Evolutionary conservation across 2,797 vertebrate species (phyloP).

Genomic region (Sebastes hubbsi): DNA sequence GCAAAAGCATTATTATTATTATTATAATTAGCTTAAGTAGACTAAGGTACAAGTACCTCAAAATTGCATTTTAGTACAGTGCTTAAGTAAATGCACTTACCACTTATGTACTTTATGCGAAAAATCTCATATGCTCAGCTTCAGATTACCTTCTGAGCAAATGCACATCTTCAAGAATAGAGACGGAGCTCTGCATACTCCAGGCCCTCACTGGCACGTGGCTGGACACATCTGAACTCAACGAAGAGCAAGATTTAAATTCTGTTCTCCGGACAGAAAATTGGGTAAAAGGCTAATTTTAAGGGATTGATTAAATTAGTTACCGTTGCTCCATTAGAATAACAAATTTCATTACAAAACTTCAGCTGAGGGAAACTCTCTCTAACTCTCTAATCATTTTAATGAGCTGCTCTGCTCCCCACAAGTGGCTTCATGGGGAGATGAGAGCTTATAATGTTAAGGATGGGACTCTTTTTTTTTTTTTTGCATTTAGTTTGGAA

Average conservation of each 20-base stretch:
- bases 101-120: background rate
- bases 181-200: background rate
- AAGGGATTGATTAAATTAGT: slow-evolving; percentile 50
- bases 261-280: slow-evolving; percentile 11
- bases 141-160: background rate
- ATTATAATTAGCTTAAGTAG: background rate
- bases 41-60: background rate
- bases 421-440: slow-evolving; percentile 26
- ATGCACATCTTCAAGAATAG: background rate
- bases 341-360: slow-evolving; percentile 64
- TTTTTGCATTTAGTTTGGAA: slow-evolving; percentile 7
- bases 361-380: slow-evolving; percentile 25
- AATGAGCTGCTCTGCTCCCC: slow-evolving; percentile 59
- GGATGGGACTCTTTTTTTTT: background rate
- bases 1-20: background rate
- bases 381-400: slow-evolving; percentile 66
- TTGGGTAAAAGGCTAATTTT: slow-evolving; percentile 36
- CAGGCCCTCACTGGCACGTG: background rate
- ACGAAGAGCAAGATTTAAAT: slow-evolving; percentile 17
- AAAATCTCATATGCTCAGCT: background rate
- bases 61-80: too few relatives aligned
- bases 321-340: slow-evolving; percentile 64
- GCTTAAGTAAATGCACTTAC: background rate
- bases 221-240: background rate
- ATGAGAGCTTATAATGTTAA: slow-evolving; percentile 19